Evolutionary conservation across 2,797 vertebrate species (phyloP).

Genomic region (Synaphobranchus kaupii): DNA sequence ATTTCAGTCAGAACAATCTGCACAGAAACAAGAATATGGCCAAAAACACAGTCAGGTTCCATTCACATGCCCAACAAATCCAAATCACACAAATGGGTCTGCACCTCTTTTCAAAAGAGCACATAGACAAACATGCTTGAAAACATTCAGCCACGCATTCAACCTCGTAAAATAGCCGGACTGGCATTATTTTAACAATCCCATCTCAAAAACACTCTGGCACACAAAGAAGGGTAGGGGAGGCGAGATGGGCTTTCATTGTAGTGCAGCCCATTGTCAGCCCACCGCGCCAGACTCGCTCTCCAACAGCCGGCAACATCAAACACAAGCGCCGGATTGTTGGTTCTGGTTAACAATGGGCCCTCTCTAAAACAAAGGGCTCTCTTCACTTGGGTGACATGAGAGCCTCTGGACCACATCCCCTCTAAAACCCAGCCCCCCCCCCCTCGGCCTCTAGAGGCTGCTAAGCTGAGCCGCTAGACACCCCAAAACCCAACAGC

Average conservation of each 20-base stretch:
- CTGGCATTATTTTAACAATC: conserved; percentile 1
- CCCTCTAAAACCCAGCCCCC: not conserved
- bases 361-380: conserved; percentile 27
- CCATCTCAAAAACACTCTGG: conserved; percentile 7
- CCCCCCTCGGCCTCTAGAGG: not conserved
- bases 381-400: conserved; percentile 20
- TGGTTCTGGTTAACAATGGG: conserved; percentile 20
- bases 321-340: conserved; percentile 38
- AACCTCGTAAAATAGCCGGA: conserved; percentile 7
- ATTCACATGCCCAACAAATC: not conserved
- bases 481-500: not conserved
- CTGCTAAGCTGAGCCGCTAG: not conserved
- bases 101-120: not conserved
- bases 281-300: conserved; percentile 18
- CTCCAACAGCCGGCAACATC: conserved; percentile 21
- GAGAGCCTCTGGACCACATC: not conserved
- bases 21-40: conserved; percentile 36
- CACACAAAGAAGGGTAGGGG: not conserved
- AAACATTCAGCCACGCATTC: not conserved
- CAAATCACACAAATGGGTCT: not conserved
- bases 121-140: not conserved
- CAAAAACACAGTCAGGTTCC: conserved; percentile 5
- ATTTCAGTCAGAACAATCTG: conserved; percentile 98
- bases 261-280: conserved; percentile 22
- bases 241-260: conserved; percentile 20